These are phyloP conservation scores for Tetheella fluctuosa DNA, from an alignment of 2,888 invertebrate genomes.

Conservation along the genomic window DNA sequence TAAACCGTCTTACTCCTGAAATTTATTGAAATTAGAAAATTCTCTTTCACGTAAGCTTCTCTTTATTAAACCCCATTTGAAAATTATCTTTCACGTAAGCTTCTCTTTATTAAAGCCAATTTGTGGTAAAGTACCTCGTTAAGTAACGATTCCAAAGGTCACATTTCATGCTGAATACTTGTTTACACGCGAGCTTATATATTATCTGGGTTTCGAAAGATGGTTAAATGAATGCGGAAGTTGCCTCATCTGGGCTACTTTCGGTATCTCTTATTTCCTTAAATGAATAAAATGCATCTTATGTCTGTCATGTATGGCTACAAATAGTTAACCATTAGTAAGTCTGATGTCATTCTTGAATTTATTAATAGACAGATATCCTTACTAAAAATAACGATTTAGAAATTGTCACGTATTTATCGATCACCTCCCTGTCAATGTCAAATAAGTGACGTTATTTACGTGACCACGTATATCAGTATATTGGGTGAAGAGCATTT, in stretches of 20 bases:
- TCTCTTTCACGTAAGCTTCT: too few species aligned
- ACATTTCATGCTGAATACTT: conserved; percentile 6
- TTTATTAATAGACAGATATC: background rate
- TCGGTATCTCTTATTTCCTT: conserved; percentile 12
- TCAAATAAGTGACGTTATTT: too few species aligned
- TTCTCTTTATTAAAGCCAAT: background rate
- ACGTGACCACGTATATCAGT: too few species aligned
- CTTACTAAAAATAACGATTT: too few species aligned
- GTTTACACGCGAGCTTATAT: conserved; percentile 13
- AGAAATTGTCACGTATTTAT: too few species aligned
- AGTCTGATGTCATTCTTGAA: background rate
- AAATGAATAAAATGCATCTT: conserved; percentile 7
- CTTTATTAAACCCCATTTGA: background rate
- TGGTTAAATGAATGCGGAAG: conserved; percentile 12
- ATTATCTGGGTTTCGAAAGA: conserved; percentile 10
- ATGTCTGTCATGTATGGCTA: background rate
- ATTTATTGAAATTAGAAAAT: too few species aligned
- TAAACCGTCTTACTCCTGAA: too few species aligned
- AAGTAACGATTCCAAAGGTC: conserved; percentile 9
- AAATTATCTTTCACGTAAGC: too few species aligned
- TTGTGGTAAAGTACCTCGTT: conserved; percentile 1
- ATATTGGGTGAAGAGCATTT: too few species aligned
- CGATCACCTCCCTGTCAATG: too few species aligned
- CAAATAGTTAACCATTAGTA: background rate
- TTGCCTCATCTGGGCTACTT: conserved; percentile 8